Percentiles rank a stretch among this genome's conserved stretches.
Conservation (phyloP, 2,888 invertebrate genomes). For the Pachliopta kotzebuea region DNA sequence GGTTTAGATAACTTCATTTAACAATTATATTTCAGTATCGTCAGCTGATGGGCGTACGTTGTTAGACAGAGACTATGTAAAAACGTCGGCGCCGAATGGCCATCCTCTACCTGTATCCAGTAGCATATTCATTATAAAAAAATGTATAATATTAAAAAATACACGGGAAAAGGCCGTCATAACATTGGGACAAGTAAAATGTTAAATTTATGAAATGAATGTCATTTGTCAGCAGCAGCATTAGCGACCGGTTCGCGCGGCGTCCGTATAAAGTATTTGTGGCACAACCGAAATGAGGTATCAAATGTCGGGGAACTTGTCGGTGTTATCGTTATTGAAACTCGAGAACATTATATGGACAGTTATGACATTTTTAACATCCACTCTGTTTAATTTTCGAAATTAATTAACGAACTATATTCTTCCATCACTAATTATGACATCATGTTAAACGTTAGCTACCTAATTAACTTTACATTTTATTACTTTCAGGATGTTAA, state of each 20-base stretch:
- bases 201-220: slow-evolving; percentile 7
- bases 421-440: slow-evolving; percentile 18
- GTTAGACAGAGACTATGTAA: too few species aligned
- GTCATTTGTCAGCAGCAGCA: slow-evolving; percentile 9
- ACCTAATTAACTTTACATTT: slow-evolving; percentile 18
- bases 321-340: slow-evolving; percentile 56
- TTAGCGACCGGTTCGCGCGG: slow-evolving; percentile 18
- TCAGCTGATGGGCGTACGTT: too few species aligned
- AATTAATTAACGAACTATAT: slow-evolving; percentile 15
- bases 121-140: not conserved
- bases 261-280: slow-evolving; percentile 31
- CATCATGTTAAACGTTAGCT: slow-evolving; percentile 15
- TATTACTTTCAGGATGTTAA: slow-evolving; percentile 5
- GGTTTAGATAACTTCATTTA: too few species aligned
- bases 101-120: too few species aligned
- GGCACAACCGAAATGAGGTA: slow-evolving; percentile 44
- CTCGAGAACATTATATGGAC: slow-evolving; percentile 54
- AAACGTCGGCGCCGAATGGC: too few species aligned
- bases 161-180: not conserved
- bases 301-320: slow-evolving; percentile 60
- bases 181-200: slow-evolving; percentile 4
- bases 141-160: not conserved
- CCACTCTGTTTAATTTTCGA: slow-evolving; percentile 32
- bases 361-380: slow-evolving; percentile 49
- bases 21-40: too few species aligned